Base-by-base conservation (phyloP, 2,113 vertebrate species). In the Paratilapia polleni region DNA sequence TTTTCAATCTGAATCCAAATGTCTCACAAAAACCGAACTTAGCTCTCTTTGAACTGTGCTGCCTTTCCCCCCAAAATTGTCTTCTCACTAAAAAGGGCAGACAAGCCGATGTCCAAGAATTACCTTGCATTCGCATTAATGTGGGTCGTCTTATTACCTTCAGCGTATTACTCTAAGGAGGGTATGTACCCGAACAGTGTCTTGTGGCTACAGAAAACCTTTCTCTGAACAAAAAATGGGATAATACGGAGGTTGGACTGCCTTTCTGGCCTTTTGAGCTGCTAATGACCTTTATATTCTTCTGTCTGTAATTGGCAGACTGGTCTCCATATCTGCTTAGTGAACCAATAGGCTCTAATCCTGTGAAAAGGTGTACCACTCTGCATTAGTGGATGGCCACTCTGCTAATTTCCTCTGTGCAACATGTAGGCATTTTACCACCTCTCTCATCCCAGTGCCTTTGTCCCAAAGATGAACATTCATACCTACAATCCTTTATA, bases 321-420 rank as follows among this genome's bases (percentile, higher is more conserved):
- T 34, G 22, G 59, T 87, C 62, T 91, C 59, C 82, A 88, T 89
- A 89, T 84, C 81, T 83, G 64, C 86, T 77, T 43, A 78, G 66
- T 76, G 76, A 89, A 82, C 86, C 86, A 88, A 80, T 73, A 64
- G 84, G 58, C 76, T 87, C 24, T 91, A 91, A 91, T 92, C 88
- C 85, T 89, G 77, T 92, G 82, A 90, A 90, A 93, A 89, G 82
- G 80, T 88, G 60, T 75, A 83, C 74, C 9, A 88, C 60, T 89
- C 79, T 83, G 80, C 81, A 77, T 86, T 83, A 88, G 61, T 81
- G 47, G 79, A 63, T 58, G 57, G 75, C 74, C 9, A 88, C 60
- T 89, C 79, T 83, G 80, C 81, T 78, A 87, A 83, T 88, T 89
- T 79, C 57, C 86, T 88, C 75, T 59, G 5, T 63, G 75, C 59